Evolutionary conservation across 2,888 invertebrate genomes (phyloP).

Genomic region (Acleris holmiana): DNA sequence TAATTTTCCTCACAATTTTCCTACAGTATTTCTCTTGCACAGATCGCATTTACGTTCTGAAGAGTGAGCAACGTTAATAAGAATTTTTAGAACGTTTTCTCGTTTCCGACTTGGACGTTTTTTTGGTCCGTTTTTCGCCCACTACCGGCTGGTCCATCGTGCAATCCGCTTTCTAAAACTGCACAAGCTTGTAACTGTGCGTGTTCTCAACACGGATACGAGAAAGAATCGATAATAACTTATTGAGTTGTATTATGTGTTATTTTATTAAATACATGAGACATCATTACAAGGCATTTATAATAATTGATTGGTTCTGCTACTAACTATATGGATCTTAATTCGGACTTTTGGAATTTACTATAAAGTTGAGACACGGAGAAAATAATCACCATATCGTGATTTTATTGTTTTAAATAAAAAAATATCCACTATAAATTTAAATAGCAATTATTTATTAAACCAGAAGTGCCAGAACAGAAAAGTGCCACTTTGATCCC

Average conservation of each 20-base stretch:
- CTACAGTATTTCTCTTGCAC: too few species aligned
- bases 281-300: background rate
- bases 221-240: constrained; percentile 50
- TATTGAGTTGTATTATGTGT: constrained; percentile 48
- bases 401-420: too few species aligned
- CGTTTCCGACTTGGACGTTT: constrained; percentile 48
- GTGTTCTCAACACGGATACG: constrained; percentile 75
- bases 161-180: constrained; percentile 78
- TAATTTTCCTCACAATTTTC: constrained; percentile 50
- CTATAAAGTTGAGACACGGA: too few species aligned
- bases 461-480: too few species aligned
- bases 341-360: too few species aligned
- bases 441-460: too few species aligned
- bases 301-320: too few species aligned
- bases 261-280: constrained; percentile 32
- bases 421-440: too few species aligned
- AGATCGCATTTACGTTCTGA: constrained; percentile 25
- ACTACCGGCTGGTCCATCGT: constrained; percentile 67
- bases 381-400: too few species aligned
- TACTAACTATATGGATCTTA: too few species aligned
- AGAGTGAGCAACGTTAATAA: constrained; percentile 32
- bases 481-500: too few species aligned
- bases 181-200: constrained; percentile 58
- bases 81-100: constrained; percentile 50
- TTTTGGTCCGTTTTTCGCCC: constrained; percentile 59